Evolutionary conservation across 2,888 invertebrate species (phyloP).

Genomic region (Ormyrus nitidulus): DNA sequence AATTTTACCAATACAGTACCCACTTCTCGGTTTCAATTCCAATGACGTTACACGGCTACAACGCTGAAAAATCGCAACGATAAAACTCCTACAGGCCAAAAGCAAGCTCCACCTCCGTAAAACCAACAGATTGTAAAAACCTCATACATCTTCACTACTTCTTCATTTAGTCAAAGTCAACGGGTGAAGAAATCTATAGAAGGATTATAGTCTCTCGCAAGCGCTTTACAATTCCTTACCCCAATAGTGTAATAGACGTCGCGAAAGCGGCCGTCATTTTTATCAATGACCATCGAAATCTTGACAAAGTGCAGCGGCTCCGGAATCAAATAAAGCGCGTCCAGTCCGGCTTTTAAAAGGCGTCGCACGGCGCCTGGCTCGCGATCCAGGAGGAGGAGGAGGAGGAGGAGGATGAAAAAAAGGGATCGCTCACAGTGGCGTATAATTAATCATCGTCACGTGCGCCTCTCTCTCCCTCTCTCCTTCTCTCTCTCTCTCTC

Average conservation of each 20-base stretch:
- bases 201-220: too few species aligned
- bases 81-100: too few species aligned
- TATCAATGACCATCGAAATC: slow-evolving; percentile 63
- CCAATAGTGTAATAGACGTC: not conserved
- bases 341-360: slow-evolving; percentile 7
- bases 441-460: slow-evolving; percentile 63
- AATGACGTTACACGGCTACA: too few species aligned
- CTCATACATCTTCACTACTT: not conserved
- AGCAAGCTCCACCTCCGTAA: not conserved
- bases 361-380: slow-evolving; percentile 6
- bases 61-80: too few species aligned
- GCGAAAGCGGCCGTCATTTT: slow-evolving; percentile 58
- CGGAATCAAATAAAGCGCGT: slow-evolving; percentile 60
- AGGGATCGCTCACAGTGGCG: slow-evolving; percentile 7
- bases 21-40: too few species aligned
- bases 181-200: too few species aligned
- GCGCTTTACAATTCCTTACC: too few species aligned
- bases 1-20: too few species aligned
- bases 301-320: slow-evolving; percentile 61
- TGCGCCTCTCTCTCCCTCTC: slow-evolving; percentile 2
- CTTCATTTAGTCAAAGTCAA: not conserved
- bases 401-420: slow-evolving; percentile 43
- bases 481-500: too few species aligned
- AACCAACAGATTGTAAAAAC: not conserved
- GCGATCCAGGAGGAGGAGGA: not conserved